phyloP scores from a whole-genome alignment of 64 coral and sea anemone genomes.

The Montipora sp. region DNA sequence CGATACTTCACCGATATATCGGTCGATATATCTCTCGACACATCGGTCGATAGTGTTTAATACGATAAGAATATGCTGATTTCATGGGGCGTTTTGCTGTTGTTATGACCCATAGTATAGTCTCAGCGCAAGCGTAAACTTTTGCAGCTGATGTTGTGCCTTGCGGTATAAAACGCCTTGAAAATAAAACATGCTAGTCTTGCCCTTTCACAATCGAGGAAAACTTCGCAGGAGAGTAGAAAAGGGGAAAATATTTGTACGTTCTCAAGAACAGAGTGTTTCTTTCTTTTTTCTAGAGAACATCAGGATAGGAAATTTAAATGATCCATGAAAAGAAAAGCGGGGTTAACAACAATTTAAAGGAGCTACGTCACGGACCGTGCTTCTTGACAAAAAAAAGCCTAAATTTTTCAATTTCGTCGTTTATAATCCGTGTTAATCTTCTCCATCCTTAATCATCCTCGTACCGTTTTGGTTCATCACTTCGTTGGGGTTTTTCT shows the following conservation, averaged over 20 bases:
- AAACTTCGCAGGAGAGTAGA: slow-evolving; percentile 9
- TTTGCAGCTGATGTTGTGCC: slow-evolving; percentile 1
- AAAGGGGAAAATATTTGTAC: slow-evolving; percentile 2
- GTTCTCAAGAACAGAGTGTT: not conserved
- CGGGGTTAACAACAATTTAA: no score
- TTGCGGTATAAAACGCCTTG: not conserved
- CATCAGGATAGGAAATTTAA: no score
- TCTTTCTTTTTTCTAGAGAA: not conserved
- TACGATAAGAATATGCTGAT: slow-evolving; percentile 4
- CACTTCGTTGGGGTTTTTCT: no score
- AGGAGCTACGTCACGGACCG: no score
- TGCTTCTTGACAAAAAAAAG: no score
- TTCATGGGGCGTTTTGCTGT: not conserved
- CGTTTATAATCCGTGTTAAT: no score
- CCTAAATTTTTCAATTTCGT: no score
- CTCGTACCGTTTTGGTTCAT: no score
- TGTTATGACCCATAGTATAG: not conserved
- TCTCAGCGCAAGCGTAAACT: not conserved
- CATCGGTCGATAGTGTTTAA: not conserved
- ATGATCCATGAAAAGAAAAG: no score
- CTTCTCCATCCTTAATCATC: no score
- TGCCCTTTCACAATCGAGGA: not conserved
- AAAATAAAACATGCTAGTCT: not conserved
- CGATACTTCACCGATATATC: not conserved
- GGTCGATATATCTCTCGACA: not conserved